A percentile compares a stretch with the other conserved stretches of the same genome.
phyloP scores from a whole-genome alignment of 1,140 invertebrate species.

The Euura saliciscinereae region DNA sequence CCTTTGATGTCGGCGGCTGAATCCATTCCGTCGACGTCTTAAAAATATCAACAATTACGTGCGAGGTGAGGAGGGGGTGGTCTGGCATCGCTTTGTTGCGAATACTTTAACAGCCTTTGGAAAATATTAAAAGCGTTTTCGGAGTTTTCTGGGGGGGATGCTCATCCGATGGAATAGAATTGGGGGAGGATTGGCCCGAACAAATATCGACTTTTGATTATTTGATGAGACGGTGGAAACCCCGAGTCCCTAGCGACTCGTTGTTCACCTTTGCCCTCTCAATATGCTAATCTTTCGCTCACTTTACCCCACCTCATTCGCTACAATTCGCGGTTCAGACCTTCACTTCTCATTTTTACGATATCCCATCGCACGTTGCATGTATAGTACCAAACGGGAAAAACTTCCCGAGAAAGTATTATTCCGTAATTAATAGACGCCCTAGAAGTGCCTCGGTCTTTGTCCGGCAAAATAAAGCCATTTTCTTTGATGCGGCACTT shows the following conservation, averaged over 20 bases:
- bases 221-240: slow-evolving; percentile 43
- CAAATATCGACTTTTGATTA: slow-evolving; percentile 46
- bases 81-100: background rate
- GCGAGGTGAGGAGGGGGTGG: background rate
- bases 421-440: background rate
- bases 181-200: slow-evolving; percentile 5
- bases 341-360: background rate
- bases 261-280: slow-evolving; percentile 21
- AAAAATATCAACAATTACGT: background rate
- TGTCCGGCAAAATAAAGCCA: slow-evolving; percentile 1
- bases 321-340: background rate
- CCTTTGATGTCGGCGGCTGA: slow-evolving; percentile 21
- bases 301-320: background rate
- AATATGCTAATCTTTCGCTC: slow-evolving; percentile 7
- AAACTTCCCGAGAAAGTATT: background rate
- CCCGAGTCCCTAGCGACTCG: slow-evolving; percentile 32
- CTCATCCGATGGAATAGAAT: slow-evolving; percentile 5
- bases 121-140: background rate
- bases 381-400: background rate
- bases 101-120: background rate
- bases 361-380: background rate
- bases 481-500: background rate
- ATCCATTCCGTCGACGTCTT: background rate
- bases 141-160: background rate
- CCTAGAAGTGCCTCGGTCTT: background rate